Conservation (phyloP, 92 coral and sea anemone species). For the Pocillopora meandrina region DNA sequence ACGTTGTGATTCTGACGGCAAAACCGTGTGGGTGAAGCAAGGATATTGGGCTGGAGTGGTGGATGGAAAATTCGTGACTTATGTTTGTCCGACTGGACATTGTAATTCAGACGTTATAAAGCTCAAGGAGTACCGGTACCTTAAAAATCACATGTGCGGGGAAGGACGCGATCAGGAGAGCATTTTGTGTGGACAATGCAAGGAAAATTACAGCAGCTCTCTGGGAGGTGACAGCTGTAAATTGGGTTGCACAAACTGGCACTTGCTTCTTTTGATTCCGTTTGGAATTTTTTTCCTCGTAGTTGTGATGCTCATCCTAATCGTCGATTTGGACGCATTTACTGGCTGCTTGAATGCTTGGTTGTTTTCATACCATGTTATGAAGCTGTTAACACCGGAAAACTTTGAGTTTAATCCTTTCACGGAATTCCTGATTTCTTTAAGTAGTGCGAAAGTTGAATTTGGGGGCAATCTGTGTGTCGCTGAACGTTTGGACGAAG, state of each 20-base stretch:
- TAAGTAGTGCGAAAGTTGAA: slow-evolving; percentile 62
- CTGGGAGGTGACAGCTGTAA: slow-evolving; percentile 79
- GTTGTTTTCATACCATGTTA: slow-evolving; percentile 93
- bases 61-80: slow-evolving; percentile 48
- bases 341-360: slow-evolving; percentile 95
- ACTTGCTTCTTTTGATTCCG: slow-evolving; percentile 66
- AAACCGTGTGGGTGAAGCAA: slow-evolving; percentile 53
- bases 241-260: slow-evolving; percentile 47
- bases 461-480: slow-evolving; percentile 62
- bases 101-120: slow-evolving; percentile 34
- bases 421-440: slow-evolving; percentile 64
- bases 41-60: slow-evolving; percentile 95
- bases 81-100: slow-evolving; percentile 74
- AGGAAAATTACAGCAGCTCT: slow-evolving; percentile 55
- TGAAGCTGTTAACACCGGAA: slow-evolving; percentile 57
- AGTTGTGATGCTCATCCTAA: slow-evolving; percentile 70
- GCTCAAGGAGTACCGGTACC: slow-evolving; percentile 22
- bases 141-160: slow-evolving; percentile 41
- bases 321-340: slow-evolving; percentile 78
- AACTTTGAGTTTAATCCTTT: slow-evolving; percentile 68
- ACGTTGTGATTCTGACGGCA: slow-evolving; percentile 58
- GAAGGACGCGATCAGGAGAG: slow-evolving; percentile 51
- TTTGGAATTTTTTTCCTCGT: slow-evolving; percentile 54
- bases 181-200: slow-evolving; percentile 86
- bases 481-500: slow-evolving; percentile 68